Evolutionary conservation across 2,113 vertebrate genomes (phyloP).

Genomic region (Natator depressus): DNA sequence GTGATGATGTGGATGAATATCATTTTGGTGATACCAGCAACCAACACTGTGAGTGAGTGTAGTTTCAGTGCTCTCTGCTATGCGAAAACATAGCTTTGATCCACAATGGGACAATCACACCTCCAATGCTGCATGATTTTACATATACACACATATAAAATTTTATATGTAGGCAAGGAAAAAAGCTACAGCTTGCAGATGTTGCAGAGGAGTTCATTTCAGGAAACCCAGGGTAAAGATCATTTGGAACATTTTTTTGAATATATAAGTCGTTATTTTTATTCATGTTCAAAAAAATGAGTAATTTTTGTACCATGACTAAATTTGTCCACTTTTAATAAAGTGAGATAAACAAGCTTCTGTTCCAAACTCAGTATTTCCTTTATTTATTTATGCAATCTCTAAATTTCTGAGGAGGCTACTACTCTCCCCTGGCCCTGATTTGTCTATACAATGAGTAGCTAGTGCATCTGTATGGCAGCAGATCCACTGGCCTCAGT

Average conservation of each 20-base stretch:
- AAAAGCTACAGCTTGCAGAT: neutral
- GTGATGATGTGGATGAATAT: neutral
- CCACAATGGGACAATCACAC: neutral
- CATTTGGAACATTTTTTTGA: neutral
- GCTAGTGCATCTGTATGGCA: neutral
- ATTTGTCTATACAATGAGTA: neutral
- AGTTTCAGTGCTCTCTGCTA: accelerated
- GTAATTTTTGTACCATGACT: neutral
- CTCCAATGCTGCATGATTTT: neutral
- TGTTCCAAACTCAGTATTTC: neutral
- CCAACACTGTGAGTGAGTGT: neutral
- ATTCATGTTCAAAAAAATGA: neutral
- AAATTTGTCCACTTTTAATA: neutral
- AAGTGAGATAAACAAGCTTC: neutral
- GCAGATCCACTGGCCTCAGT: neutral
- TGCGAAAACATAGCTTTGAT: neutral
- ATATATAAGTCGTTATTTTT: accelerated
- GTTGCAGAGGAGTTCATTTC: neutral
- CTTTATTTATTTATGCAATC: neutral
- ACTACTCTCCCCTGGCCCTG: neutral
- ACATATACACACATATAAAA: neutral
- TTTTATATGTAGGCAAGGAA: neutral
- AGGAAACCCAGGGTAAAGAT: neutral
- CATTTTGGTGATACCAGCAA: neutral
- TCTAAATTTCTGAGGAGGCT: neutral